Percentiles rank a stretch among this genome's conserved stretches.
Evolutionary conservation across 2,888 invertebrate genomes (phyloP).

Genomic region (Loripinus fragilis): DNA sequence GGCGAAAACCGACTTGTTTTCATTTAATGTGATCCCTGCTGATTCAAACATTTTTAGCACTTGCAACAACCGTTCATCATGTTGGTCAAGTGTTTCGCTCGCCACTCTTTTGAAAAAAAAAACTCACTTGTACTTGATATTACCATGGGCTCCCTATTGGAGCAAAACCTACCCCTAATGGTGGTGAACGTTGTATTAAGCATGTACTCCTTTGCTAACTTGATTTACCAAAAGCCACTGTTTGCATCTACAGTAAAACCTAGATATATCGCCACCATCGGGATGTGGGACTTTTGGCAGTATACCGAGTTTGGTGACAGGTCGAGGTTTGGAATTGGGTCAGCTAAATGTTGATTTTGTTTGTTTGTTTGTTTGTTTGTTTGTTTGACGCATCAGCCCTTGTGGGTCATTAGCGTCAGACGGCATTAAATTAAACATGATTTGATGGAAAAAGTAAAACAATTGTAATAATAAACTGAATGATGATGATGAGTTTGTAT

Average conservation of each 20-base stretch:
- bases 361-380: too few species aligned
- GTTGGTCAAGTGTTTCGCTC: background rate
- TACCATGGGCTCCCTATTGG: background rate
- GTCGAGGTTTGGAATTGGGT: too few species aligned
- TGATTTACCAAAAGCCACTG: conserved; percentile 62
- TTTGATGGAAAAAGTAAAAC: too few species aligned
- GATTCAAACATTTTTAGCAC: conserved; percentile 25
- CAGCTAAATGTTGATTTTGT: too few species aligned
- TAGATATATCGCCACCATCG: too few species aligned
- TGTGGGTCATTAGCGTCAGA: too few species aligned
- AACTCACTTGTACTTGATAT: background rate
- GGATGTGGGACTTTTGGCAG: too few species aligned
- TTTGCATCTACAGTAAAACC: background rate
- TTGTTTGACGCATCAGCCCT: too few species aligned
- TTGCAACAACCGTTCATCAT: conserved; percentile 2
- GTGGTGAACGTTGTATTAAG: conserved; percentile 49
- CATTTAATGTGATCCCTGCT: conserved; percentile 51
- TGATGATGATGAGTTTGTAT: too few species aligned
- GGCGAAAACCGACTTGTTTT: conserved; percentile 53
- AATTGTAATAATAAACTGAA: too few species aligned
- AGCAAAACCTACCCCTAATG: conserved; percentile 45
- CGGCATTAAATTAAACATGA: too few species aligned
- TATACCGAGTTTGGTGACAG: too few species aligned
- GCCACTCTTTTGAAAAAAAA: background rate
- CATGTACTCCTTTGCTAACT: conserved; percentile 19